Conservation (phyloP, 2,888 invertebrate genomes). For the Sphaeridia pumilis region DNA sequence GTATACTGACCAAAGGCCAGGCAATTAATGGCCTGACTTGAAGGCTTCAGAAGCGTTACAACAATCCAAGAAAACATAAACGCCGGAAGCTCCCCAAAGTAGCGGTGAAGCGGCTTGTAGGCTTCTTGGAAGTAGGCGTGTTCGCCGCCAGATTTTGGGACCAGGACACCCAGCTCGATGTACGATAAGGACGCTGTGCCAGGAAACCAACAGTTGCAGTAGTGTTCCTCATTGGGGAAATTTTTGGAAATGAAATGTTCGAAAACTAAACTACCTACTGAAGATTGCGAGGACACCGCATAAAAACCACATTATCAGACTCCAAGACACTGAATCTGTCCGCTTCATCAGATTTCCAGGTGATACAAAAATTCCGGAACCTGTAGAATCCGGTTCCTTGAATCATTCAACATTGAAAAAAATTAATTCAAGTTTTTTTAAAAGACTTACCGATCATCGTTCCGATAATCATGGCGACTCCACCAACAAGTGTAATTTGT, state of each 20-base stretch:
- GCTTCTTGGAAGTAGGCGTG: conserved; percentile 95
- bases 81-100: conserved; percentile 66
- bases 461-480: conserved; percentile 96
- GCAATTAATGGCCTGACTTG: conserved; percentile 88
- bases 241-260: background rate
- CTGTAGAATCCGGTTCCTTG: conserved; percentile 42
- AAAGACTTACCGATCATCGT: conserved; percentile 80
- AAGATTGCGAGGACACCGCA: conserved; percentile 82
- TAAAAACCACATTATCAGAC: conserved; percentile 87
- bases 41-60: conserved; percentile 81
- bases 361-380: conserved; percentile 97
- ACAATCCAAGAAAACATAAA: conserved; percentile 65
- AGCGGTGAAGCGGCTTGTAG: conserved; percentile 43
- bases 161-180: conserved; percentile 90
- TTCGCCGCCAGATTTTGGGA: conserved; percentile 87
- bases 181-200: conserved; percentile 74
- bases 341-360: conserved; percentile 84
- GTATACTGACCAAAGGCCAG: conserved; percentile 87
- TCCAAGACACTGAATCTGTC: conserved; percentile 85
- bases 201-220: background rate
- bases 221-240: background rate
- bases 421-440: background rate
- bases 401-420: background rate
- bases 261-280: conserved; percentile 49
- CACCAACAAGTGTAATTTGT: conserved; percentile 98